Conservation (phyloP, 2,113 vertebrate genomes). For the Trogon surrucura region DNA sequence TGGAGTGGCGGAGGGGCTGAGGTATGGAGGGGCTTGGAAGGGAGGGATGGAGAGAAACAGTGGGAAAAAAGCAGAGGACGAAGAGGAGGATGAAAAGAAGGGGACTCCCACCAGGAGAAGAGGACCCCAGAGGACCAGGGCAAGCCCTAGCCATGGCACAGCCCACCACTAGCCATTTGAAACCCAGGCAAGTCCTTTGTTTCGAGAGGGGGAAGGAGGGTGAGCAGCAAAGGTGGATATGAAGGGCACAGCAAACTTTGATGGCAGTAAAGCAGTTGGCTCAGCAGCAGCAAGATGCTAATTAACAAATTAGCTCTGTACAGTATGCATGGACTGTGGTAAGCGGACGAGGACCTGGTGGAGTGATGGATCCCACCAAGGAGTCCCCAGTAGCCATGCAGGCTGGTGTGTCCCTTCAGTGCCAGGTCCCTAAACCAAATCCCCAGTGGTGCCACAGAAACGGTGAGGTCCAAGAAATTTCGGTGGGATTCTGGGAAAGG, state of each 20-base stretch:
- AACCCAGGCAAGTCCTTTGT: background rate
- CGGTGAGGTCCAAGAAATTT: background rate
- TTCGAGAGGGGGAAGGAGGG: background rate
- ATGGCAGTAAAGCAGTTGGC: background rate
- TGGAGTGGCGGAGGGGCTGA: background rate
- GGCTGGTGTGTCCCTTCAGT: fast-evolving
- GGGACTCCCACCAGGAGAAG: fast-evolving
- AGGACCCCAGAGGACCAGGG: background rate
- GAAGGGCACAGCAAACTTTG: background rate
- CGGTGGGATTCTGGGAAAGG: background rate
- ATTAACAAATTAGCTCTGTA: background rate
- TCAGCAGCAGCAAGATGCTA: background rate
- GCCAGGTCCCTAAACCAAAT: background rate
- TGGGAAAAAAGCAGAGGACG: background rate
- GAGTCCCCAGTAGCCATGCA: fast-evolving
- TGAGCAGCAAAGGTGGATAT: background rate
- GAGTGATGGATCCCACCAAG: background rate
- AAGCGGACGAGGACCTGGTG: background rate
- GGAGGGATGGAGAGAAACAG: background rate
- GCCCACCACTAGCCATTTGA: background rate
- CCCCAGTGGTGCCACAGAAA: background rate
- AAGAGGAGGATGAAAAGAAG: background rate
- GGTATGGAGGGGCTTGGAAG: too few relatives aligned
- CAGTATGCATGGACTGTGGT: background rate
- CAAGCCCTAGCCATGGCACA: background rate